These are phyloP conservation scores for Trachelipus rathkii DNA, from an alignment of 1,140 invertebrate genomes.

Conservation along the genomic window DNA sequence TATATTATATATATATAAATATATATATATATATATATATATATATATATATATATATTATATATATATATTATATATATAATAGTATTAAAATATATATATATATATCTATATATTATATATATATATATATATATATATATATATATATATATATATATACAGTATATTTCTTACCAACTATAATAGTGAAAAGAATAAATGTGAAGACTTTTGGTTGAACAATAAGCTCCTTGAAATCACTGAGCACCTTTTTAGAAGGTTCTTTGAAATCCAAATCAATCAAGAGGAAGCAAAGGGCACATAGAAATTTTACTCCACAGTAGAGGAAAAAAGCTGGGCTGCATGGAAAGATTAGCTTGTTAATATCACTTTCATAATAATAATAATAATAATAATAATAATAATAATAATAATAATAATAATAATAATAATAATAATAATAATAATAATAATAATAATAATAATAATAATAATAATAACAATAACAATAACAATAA, in stretches of 20 bases:
- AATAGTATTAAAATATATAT: too few relatives aligned
- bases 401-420: not conserved
- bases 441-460: not conserved
- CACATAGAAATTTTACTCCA: constrained; percentile 62
- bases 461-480: not conserved
- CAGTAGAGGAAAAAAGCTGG: constrained; percentile 76
- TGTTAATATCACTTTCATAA: not conserved
- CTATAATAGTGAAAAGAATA: constrained; percentile 59
- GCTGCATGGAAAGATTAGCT: constrained; percentile 50
- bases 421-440: not conserved
- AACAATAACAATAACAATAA: not conserved
- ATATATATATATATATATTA: too few relatives aligned
- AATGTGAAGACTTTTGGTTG: constrained; percentile 68
- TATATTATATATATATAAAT: too few relatives aligned
- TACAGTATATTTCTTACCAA: constrained; percentile 13
- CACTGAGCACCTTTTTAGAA: constrained; percentile 63
- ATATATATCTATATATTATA: too few relatives aligned
- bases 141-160: constrained; percentile 18
- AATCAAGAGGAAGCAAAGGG: constrained; percentile 65
- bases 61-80: too few relatives aligned
- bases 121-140: too few relatives aligned
- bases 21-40: too few relatives aligned
- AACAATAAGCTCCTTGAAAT: constrained; percentile 64
- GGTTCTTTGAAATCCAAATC: constrained; percentile 72
- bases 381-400: not conserved